A percentile compares a stretch with the other conserved stretches of the same genome.
phyloP scores from a whole-genome alignment of 2,888 invertebrate species.

The Exephanes ischioxanthus region DNA sequence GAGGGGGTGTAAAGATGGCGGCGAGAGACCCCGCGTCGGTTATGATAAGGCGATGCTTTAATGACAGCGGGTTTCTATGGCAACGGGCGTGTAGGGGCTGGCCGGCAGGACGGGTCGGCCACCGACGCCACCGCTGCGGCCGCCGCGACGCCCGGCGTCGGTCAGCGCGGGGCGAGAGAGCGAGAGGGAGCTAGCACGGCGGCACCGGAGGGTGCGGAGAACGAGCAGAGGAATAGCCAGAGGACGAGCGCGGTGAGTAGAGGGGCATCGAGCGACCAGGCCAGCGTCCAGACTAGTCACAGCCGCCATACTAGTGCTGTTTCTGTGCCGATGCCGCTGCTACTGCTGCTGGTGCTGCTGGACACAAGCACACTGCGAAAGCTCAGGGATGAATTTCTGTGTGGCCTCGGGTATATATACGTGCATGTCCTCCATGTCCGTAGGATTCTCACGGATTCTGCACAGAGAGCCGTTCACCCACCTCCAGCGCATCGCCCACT shows the following conservation, averaged over 20 bases:
- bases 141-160: constrained; percentile 83
- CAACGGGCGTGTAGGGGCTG: constrained; percentile 83
- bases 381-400: constrained; percentile 81
- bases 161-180: constrained; percentile 79
- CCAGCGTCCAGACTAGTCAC: constrained; percentile 65
- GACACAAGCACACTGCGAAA: constrained; percentile 79
- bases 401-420: constrained; percentile 68
- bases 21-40: constrained; percentile 82
- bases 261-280: constrained; percentile 80
- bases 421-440: constrained; percentile 65
- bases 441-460: constrained; percentile 76
- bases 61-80: constrained; percentile 84
- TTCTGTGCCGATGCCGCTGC: constrained; percentile 17
- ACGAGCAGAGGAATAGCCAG: constrained; percentile 50
- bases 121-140: constrained; percentile 71
- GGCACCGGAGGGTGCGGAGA: constrained; percentile 67
- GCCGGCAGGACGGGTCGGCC: constrained; percentile 69
- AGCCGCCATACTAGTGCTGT: constrained; percentile 82
- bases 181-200: constrained; percentile 53
- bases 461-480: constrained; percentile 44
- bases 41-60: constrained; percentile 85
- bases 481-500: constrained; percentile 39
- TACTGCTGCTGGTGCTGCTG: constrained; percentile 59
- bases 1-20: constrained; percentile 84
- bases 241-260: constrained; percentile 59